phyloP scores from a whole-genome alignment of 1,140 invertebrate genomes.

The Drosophila lini region DNA sequence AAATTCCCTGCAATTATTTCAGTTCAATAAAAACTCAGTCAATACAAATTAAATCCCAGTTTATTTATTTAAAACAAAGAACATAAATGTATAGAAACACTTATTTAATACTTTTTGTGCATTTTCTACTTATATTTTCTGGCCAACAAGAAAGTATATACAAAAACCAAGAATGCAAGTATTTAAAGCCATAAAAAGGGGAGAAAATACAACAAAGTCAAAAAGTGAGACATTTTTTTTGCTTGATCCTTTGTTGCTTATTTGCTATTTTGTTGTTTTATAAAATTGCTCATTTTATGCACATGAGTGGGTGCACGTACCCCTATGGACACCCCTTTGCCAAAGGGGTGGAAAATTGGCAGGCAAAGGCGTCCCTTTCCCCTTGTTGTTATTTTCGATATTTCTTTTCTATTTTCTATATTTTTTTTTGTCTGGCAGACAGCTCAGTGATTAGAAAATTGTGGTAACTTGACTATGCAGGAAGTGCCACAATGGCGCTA shows the following conservation, averaged over 20 bases:
- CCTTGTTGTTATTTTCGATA: constrained; percentile 31
- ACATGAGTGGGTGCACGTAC: constrained; percentile 64
- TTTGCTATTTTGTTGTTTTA: constrained; percentile 53
- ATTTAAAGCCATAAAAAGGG: background rate
- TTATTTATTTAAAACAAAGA: background rate
- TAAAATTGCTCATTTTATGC: constrained; percentile 67
- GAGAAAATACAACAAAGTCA: constrained; percentile 2
- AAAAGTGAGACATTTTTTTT: constrained; percentile 6
- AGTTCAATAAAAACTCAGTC: background rate
- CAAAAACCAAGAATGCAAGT: background rate
- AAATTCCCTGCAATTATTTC: background rate
- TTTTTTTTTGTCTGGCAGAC: constrained; percentile 44
- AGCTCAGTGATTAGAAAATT: constrained; percentile 69
- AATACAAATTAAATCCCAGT: background rate
- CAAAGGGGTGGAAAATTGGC: constrained; percentile 23
- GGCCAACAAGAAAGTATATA: background rate
- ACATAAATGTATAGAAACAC: background rate
- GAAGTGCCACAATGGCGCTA: constrained; percentile 54
- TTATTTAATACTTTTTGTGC: background rate
- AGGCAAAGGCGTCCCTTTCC: constrained; percentile 19
- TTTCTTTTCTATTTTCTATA: constrained; percentile 24
- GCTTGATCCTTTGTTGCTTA: constrained; percentile 36
- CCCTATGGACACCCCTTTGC: constrained; percentile 27
- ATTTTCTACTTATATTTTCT: background rate
- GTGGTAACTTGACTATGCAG: constrained; percentile 57